phyloP scores from a whole-genome alignment of 2,113 vertebrate genomes.

The Pedionomus torquatus region DNA sequence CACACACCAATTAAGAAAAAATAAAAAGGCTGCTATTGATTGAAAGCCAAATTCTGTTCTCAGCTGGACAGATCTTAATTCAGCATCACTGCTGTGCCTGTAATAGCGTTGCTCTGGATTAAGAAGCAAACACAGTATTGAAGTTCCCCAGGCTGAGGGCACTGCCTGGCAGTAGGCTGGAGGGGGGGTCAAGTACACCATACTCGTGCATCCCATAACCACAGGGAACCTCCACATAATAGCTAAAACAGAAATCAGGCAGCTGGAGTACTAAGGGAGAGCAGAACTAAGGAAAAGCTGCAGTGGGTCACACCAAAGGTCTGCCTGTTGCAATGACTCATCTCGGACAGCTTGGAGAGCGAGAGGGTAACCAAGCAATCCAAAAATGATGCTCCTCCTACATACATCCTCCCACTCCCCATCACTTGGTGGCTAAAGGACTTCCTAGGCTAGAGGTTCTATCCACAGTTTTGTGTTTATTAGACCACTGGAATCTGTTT shows the following conservation, averaged over 20 bases:
- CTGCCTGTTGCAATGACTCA: neutral
- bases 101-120: neutral
- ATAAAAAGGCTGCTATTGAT: neutral
- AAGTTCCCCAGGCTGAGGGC: neutral
- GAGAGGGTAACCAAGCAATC: neutral
- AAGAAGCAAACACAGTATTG: neutral
- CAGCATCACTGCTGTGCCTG: neutral
- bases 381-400: neutral
- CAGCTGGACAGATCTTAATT: constrained; percentile 19
- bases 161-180: neutral
- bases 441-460: neutral
- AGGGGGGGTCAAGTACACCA: neutral
- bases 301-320: neutral
- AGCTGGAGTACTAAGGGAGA: rapidly evolving
- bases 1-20: neutral
- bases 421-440: neutral
- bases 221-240: neutral
- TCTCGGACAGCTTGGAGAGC: neutral
- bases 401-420: neutral
- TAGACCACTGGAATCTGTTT: neutral
- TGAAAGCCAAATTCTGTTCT: neutral
- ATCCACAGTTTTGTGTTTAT: neutral
- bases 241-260: neutral
- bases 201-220: neutral
- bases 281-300: neutral